phyloP scores from a whole-genome alignment of 2,888 invertebrate species.

The Lepidonotus clava region DNA sequence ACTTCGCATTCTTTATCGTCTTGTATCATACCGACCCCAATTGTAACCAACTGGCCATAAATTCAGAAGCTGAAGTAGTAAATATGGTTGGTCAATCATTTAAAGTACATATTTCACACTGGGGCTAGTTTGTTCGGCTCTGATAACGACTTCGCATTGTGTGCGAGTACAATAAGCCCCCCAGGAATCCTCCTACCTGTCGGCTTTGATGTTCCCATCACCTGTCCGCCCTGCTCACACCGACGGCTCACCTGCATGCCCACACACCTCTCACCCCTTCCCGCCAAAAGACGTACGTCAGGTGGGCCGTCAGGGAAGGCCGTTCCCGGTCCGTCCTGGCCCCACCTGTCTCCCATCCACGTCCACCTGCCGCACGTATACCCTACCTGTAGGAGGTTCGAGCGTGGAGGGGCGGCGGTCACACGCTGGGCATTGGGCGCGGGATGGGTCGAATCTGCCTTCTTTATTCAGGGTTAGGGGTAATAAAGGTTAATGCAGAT shows the following conservation, averaged over 20 bases:
- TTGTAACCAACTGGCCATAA: too few relatives aligned
- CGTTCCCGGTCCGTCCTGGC: not conserved
- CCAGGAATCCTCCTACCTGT: not conserved
- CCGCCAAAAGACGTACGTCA: conserved; percentile 31
- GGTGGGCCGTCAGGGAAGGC: not conserved
- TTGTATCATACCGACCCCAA: not conserved
- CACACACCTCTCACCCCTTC: not conserved
- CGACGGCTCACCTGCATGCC: conserved; percentile 15
- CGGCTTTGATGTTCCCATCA: conserved; percentile 14
- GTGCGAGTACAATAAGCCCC: not conserved
- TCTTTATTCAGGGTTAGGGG: not conserved
- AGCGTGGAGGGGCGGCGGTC: not conserved
- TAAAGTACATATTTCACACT: not conserved
- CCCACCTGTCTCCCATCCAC: not conserved
- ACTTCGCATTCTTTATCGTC: not conserved
- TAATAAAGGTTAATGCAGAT: conserved; percentile 6
- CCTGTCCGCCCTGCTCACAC: not conserved
- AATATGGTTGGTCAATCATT: conserved; percentile 8
- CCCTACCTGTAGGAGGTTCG: not conserved
- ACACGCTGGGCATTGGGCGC: not conserved
- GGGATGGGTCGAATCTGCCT: not conserved
- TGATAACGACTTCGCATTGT: conserved; percentile 3
- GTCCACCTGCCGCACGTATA: conserved; percentile 1
- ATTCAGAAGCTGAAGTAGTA: not conserved
- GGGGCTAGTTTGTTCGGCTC: not conserved